These are phyloP conservation scores for Macroteleia sp. DNA, from an alignment of 2,888 invertebrate genomes.

Conservation along the genomic window DNA sequence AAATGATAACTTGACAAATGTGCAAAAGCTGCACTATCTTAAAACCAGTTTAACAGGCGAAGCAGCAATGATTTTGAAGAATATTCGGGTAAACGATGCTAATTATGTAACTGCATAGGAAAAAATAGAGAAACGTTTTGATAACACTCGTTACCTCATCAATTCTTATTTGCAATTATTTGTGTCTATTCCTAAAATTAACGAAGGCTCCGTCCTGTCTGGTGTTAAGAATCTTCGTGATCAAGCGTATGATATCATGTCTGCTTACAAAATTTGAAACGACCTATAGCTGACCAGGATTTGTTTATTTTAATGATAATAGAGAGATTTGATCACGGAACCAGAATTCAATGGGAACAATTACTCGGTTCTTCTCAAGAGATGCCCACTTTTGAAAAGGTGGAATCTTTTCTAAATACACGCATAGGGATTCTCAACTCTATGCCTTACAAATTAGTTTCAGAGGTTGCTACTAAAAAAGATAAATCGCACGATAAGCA, in stretches of 20 bases:
- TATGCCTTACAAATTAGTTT: neutral
- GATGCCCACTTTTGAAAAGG: slow-evolving; percentile 3
- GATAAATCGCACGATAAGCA: neutral
- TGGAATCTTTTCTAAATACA: neutral
- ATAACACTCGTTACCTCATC: slow-evolving; percentile 1
- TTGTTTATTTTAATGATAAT: slow-evolving; percentile 20
- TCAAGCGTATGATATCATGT: slow-evolving; percentile 1
- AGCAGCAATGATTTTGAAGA: neutral
- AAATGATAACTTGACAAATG: neutral
- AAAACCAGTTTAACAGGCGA: slow-evolving; percentile 4
- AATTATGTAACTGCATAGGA: neutral
- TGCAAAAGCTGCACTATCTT: slow-evolving; percentile 6
- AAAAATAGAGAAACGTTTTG: neutral
- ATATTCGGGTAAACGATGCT: neutral
- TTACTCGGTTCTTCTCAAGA: neutral
- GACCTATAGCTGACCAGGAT: neutral
- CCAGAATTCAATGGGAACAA: slow-evolving; percentile 1
- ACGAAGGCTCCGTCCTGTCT: neutral
- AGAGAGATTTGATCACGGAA: slow-evolving; percentile 6
- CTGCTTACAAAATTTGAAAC: neutral
- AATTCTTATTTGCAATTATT: slow-evolving; percentile 1
- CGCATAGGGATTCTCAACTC: neutral
- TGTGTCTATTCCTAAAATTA: neutral
- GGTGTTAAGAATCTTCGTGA: neutral
- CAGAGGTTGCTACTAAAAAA: neutral